Conservation (phyloP, 2,888 invertebrate species). For the Nasonovia ribisnigri region DNA sequence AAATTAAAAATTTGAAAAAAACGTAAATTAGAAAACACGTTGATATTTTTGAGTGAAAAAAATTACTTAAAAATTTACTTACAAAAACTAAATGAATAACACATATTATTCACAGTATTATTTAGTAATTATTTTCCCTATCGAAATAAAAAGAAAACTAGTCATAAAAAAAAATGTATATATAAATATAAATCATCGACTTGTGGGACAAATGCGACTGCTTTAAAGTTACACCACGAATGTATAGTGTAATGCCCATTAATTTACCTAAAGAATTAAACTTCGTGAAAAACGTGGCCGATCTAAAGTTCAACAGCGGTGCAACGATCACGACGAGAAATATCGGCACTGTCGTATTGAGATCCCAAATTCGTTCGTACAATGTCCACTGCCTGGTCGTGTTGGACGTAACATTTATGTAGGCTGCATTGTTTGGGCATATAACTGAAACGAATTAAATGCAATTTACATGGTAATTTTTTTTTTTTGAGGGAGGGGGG, state of each 20-base stretch:
- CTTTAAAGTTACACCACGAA: background rate
- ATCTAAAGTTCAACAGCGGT: conserved; percentile 87
- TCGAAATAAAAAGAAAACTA: background rate
- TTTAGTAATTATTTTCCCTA: background rate
- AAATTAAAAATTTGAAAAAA: background rate
- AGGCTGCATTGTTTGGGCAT: conserved; percentile 46
- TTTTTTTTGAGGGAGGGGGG: background rate
- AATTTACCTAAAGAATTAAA: conserved; percentile 88
- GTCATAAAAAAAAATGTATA: background rate
- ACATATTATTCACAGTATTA: background rate
- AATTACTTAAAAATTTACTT: no score
- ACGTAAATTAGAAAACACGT: background rate
- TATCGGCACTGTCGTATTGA: conserved; percentile 84
- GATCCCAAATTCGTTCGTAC: conserved; percentile 75
- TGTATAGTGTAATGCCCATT: background rate
- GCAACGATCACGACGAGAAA: conserved; percentile 82
- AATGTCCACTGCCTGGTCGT: conserved; percentile 65
- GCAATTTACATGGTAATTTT: background rate
- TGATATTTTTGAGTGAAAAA: background rate
- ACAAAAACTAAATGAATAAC: background rate
- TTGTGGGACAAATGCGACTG: background rate
- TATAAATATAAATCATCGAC: background rate
- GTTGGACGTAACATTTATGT: background rate
- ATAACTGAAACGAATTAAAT: conserved; percentile 28
- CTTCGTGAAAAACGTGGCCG: conserved; percentile 91